Evolutionary conservation across 2,113 vertebrate species (phyloP), one percentile per base, ranked within the genome.

Genomic region (Vimba vimba): DNA sequence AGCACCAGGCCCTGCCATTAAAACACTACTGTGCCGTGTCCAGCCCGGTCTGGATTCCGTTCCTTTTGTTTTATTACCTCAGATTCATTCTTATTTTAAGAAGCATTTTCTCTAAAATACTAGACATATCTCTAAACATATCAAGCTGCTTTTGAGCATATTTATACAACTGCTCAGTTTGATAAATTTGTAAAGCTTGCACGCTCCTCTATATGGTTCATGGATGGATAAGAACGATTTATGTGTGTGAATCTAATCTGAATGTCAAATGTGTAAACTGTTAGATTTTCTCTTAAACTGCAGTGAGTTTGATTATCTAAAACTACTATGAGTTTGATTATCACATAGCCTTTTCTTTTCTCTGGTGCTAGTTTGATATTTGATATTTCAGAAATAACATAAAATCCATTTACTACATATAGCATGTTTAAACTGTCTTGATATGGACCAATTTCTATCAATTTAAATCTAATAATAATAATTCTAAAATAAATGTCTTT

Each of bases 1-100:
- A 47, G 64, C 81, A 39, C 81, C 85, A 84, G 80, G 36, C 43
- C 68, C 36, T 7, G 45, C 81, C 33, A 86, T 69, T 88, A 86
- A 86, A 84, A 50, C 66, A 62, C n/a, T 12, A 88, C 66, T 55
- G 52, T 30, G 60, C 79, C 71, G 15, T 47, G 21, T 60, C 57
- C 66, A 36, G 36, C 81, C 50, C 76, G 76, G 2, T 60, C 68
- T 50, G 36, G 25, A 47, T 33, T 76, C 79, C 79, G 23, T 2
- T 36, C 15, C 64, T 86, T 83, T n/a, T 39, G 59, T 57, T 71
- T 62, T 52, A 76, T 60, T 8, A 27, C 4, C 4, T 43, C 25
- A 1, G 4, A 78, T 39, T 23, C 15, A 62, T 62, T 79, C 6
- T 6, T 1, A 27, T 19, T 45, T 39, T 11, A 60, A 11, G 50